Percentiles rank a stretch among this genome's conserved stretches.
Conservation (phyloP, 1,140 invertebrate species). For the Panagrolaimus sp. region DNA sequence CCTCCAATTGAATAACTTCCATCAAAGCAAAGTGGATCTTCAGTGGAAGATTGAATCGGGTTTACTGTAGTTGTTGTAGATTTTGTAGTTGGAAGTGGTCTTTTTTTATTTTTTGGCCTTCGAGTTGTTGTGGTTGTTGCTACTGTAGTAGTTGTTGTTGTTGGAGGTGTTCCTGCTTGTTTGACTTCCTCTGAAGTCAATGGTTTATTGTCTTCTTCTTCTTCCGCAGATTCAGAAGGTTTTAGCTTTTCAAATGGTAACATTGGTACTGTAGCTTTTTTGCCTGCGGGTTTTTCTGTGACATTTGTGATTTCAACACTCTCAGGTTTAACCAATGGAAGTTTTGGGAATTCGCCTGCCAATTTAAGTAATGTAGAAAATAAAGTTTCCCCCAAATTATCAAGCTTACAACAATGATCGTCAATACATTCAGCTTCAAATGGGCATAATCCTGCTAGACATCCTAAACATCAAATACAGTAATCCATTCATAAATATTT, state of each 20-base stretch:
- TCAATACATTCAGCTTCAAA: constrained; percentile 24
- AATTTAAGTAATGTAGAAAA: constrained; percentile 14
- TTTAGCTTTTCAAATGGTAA: background rate
- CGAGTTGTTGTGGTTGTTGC: background rate
- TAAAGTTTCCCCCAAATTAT: constrained; percentile 11
- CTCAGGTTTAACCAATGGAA: background rate
- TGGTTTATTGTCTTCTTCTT: background rate
- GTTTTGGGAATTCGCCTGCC: constrained; percentile 13
- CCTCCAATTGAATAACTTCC: constrained; percentile 30
- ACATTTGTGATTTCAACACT: background rate
- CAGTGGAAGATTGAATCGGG: background rate
- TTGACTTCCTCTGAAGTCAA: background rate
- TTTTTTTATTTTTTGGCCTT: too few species aligned
- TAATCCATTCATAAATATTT: background rate
- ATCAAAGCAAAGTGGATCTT: constrained; percentile 18
- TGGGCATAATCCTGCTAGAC: constrained; percentile 23
- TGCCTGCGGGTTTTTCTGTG: background rate
- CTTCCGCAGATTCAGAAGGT: background rate
- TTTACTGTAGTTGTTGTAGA: background rate
- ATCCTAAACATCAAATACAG: background rate
- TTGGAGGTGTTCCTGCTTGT: background rate
- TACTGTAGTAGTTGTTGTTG: background rate
- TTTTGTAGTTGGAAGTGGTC: too few species aligned
- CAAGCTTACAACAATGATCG: constrained; percentile 21
- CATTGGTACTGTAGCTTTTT: constrained; percentile 6